phyloP scores from a whole-genome alignment of 2,888 invertebrate species.

The Diabrotica balteata region DNA sequence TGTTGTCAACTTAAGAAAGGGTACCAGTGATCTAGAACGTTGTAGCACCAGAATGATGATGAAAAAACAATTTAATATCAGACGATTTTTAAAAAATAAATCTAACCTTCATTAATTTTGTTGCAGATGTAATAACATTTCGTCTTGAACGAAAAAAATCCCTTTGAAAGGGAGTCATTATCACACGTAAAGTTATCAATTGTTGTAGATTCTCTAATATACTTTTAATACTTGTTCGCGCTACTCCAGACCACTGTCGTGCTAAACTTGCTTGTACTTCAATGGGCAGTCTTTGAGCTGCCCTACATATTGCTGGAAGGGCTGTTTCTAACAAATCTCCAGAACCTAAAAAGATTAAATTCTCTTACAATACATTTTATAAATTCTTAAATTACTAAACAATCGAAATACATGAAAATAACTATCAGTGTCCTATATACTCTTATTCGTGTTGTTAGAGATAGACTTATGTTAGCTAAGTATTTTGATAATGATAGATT shows the following conservation, averaged over 20 bases:
- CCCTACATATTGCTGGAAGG: slow-evolving; percentile 79
- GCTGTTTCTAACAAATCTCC: slow-evolving; percentile 85
- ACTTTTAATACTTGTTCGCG: slow-evolving; percentile 65
- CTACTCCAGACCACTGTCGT: slow-evolving; percentile 77
- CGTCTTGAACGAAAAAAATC: slow-evolving; percentile 84
- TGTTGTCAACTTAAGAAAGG: too few relatives aligned
- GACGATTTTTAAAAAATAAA: background rate
- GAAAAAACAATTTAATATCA: too few relatives aligned
- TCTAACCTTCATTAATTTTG: slow-evolving; percentile 84
- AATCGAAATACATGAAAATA: too few relatives aligned
- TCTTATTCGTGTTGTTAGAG: too few relatives aligned
- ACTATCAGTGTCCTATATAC: too few relatives aligned
- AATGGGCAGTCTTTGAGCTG: slow-evolving; percentile 75
- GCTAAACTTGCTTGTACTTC: slow-evolving; percentile 82
- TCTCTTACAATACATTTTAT: too few relatives aligned
- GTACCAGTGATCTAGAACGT: too few relatives aligned
- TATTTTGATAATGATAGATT: too few relatives aligned
- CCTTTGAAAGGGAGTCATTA: slow-evolving; percentile 75
- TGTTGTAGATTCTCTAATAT: slow-evolving; percentile 84
- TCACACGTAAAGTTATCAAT: slow-evolving; percentile 83
- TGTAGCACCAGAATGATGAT: too few relatives aligned
- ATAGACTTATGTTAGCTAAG: too few relatives aligned
- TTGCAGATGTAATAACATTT: slow-evolving; percentile 84
- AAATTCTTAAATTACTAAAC: too few relatives aligned
- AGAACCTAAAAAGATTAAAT: slow-evolving; percentile 62